phyloP scores from a whole-genome alignment of 2,888 invertebrate genomes.

The Zygaena filipendulae region DNA sequence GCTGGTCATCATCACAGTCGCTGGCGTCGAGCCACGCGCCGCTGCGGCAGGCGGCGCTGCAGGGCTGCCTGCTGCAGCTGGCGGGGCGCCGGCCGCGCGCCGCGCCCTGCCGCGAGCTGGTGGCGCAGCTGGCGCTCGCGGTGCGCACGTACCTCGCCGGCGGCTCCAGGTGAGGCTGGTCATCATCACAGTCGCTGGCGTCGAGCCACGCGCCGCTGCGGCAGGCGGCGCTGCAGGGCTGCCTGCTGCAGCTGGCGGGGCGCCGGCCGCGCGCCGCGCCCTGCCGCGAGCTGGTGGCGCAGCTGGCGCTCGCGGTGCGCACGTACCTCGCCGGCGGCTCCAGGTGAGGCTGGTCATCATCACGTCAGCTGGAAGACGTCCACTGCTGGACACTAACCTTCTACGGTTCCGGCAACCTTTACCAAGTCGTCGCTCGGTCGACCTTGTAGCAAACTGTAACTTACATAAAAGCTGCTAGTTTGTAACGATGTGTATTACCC shows the following conservation, averaged over 20 bases:
- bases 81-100: slow-evolving; percentile 18
- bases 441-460: too few relatives aligned
- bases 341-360: slow-evolving; percentile 30
- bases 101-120: slow-evolving; percentile 28
- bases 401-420: slow-evolving; percentile 52
- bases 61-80: slow-evolving; percentile 49
- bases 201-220: slow-evolving; percentile 53
- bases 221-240: slow-evolving; percentile 52
- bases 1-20: slow-evolving; percentile 29
- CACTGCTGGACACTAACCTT: slow-evolving; percentile 47
- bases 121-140: slow-evolving; percentile 30
- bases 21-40: slow-evolving; percentile 51
- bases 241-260: slow-evolving; percentile 39
- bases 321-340: slow-evolving; percentile 27
- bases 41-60: slow-evolving; percentile 47
- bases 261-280: slow-evolving; percentile 12
- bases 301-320: slow-evolving; percentile 30
- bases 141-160: slow-evolving; percentile 31
- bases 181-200: slow-evolving; percentile 33
- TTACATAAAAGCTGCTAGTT: too few relatives aligned
- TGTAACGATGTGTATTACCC: too few relatives aligned
- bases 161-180: slow-evolving; percentile 31
- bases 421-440: slow-evolving; percentile 19
- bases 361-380: slow-evolving; percentile 43
- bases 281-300: slow-evolving; percentile 34